Percentiles rank a stretch among this genome's conserved stretches.
phyloP scores from a whole-genome alignment of 2,888 invertebrate genomes.

The Phengaris alcon region DNA sequence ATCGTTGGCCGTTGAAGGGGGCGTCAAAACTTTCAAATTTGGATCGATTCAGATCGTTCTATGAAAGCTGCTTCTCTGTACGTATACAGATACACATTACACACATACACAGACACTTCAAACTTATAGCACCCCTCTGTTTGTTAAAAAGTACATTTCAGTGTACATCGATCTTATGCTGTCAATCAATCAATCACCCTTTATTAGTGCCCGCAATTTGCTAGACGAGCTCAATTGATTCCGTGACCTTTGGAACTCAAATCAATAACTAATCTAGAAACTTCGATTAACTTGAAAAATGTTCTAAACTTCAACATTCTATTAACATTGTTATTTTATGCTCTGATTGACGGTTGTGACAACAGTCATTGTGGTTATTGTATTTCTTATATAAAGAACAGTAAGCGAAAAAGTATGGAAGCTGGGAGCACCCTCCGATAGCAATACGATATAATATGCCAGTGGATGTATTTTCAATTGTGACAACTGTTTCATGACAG shows the following conservation, averaged over 20 bases:
- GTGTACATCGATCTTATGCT: background rate
- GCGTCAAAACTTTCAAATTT: too few species aligned
- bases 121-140: too few species aligned
- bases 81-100: too few species aligned
- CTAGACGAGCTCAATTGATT: background rate
- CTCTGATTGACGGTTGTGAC: background rate
- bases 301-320: background rate
- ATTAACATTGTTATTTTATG: conserved; percentile 11
- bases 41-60: too few species aligned
- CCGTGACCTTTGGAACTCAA: background rate
- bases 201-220: background rate
- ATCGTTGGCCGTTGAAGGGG: too few species aligned
- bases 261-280: background rate
- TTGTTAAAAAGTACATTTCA: background rate
- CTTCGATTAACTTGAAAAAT: conserved; percentile 10
- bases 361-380: background rate
- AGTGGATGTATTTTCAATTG: too few species aligned
- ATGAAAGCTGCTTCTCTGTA: too few species aligned
- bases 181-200: background rate
- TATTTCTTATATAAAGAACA: background rate
- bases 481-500: too few species aligned
- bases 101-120: too few species aligned
- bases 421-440: too few species aligned
- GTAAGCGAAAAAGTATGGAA: too few species aligned
- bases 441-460: too few species aligned